Evolutionary conservation across 2,797 vertebrate species (phyloP).

Genomic region (Urophycis tenuis): DNA sequence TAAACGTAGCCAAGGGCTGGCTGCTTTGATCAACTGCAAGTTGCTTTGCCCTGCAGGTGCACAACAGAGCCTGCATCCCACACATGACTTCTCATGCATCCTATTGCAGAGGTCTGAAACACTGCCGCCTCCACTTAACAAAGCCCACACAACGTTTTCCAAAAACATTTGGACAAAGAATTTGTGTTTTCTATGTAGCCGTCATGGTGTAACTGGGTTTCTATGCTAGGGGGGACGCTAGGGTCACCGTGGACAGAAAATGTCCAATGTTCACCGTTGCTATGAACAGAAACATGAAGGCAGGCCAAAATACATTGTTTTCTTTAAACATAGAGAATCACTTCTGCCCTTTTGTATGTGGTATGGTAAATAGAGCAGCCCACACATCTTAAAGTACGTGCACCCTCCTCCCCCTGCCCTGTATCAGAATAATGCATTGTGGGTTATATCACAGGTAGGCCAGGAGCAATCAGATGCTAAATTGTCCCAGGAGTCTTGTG

Average conservation of each 20-base stretch:
- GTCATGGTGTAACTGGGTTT: slow-evolving; percentile 9
- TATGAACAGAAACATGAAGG: not conserved
- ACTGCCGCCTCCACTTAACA: slow-evolving; percentile 41
- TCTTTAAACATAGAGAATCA: not conserved
- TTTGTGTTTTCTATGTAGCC: not conserved
- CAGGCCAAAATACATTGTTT: not conserved
- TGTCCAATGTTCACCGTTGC: not conserved
- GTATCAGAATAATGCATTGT: too few species aligned
- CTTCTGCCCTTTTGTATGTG: too few species aligned
- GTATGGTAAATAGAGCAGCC: too few species aligned
- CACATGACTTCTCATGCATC: slow-evolving; percentile 51
- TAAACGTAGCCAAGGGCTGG: too few species aligned
- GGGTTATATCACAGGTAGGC: too few species aligned
- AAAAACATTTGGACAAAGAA: slow-evolving; percentile 24
- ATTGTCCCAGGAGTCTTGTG: too few species aligned
- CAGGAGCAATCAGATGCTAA: too few species aligned
- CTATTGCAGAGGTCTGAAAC: slow-evolving; percentile 39
- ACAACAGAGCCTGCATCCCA: slow-evolving; percentile 33
- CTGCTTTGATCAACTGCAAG: too few species aligned
- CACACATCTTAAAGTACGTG: too few species aligned
- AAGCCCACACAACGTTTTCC: slow-evolving; percentile 46
- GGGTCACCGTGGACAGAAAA: slow-evolving; percentile 10
- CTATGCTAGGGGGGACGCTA: slow-evolving; percentile 18
- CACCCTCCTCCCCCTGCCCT: too few species aligned
- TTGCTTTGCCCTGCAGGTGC: too few species aligned